Percentiles rank a stretch among this genome's conserved stretches.
phyloP scores from a whole-genome alignment of 2,113 vertebrate species.

The Oncorhynchus tshawytscha region DNA sequence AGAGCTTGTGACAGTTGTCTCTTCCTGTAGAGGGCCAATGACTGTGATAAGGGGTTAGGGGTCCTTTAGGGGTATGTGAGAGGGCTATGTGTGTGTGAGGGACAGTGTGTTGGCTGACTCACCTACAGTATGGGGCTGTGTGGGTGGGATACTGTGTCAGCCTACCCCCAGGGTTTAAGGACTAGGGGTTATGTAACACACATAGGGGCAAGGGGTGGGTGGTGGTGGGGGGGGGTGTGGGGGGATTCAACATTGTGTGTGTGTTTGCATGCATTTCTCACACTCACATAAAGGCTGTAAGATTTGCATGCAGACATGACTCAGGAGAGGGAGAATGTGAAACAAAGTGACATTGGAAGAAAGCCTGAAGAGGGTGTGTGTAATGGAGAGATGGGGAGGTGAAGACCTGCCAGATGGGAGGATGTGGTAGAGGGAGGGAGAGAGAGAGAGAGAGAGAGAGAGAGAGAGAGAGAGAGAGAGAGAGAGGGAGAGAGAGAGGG shows the following conservation, averaged over 20 bases:
- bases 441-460: neutral
- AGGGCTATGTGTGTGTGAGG: neutral
- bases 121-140: neutral
- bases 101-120: neutral
- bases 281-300: conserved; percentile 4
- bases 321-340: neutral
- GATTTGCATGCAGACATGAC: neutral
- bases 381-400: too few species aligned
- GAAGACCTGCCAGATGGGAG: too few species aligned
- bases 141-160: neutral
- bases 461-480: neutral
- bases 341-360: neutral
- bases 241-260: too few species aligned
- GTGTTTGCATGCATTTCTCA: neutral
- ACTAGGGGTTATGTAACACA: neutral
- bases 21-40: neutral
- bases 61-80: neutral
- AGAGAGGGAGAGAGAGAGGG: neutral
- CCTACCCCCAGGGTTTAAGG: neutral
- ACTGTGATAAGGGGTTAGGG: neutral
- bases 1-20: conserved; percentile 2
- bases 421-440: too few species aligned
- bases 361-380: neutral
- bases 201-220: neutral
- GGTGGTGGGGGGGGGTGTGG: too few species aligned